Conservation (phyloP, 2,888 invertebrate genomes). For the Tenthredo livida region DNA sequence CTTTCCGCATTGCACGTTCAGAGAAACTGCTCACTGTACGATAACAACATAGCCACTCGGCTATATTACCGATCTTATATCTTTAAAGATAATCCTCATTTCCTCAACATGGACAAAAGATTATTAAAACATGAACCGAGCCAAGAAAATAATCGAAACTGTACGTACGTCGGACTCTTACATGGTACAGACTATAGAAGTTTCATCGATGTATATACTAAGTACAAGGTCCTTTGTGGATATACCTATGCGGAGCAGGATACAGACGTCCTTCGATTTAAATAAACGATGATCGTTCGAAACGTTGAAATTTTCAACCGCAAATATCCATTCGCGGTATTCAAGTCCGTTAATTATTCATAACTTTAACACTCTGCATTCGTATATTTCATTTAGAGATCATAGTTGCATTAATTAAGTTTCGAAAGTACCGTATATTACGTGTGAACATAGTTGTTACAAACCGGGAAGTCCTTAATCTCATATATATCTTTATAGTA, state of each 20-base stretch:
- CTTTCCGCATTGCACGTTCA: conserved; percentile 50
- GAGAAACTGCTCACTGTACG: conserved; percentile 51
- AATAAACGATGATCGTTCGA: background rate
- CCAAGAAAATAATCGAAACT: background rate
- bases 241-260: conserved; percentile 22
- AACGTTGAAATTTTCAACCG: background rate
- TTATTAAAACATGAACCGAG: background rate
- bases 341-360: background rate
- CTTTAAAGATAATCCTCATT: background rate
- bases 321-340: background rate
- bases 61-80: background rate
- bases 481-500: background rate
- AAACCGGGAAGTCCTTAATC: background rate
- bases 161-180: background rate
- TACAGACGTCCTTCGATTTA: conserved; percentile 33
- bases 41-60: conserved; percentile 15
- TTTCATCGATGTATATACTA: background rate
- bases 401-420: background rate
- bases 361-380: background rate
- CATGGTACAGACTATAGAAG: conserved; percentile 9
- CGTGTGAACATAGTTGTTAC: background rate
- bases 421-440: conserved; percentile 17
- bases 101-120: background rate
- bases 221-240: conserved; percentile 41
- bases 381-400: background rate